Evolutionary conservation across 2,797 vertebrate genomes (phyloP), one percentile per base, ranked within the genome.

Genomic region (Smutsia temminckii): DNA sequence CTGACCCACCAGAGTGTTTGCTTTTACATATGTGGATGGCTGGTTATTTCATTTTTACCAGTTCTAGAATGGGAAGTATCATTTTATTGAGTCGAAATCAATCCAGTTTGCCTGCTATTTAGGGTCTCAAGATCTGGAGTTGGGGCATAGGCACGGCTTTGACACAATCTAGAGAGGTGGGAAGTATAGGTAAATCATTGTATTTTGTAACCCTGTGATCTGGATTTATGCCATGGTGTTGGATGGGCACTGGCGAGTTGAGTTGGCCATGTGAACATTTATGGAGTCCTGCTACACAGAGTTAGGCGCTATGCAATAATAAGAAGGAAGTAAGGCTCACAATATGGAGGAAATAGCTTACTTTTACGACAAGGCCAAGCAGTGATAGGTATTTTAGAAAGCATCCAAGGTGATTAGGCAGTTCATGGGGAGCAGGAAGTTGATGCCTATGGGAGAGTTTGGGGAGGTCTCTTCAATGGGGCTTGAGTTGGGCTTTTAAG

Each of bases 401-500:
- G 42, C 5, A 64, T 29, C n/a, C 29, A 46, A 3, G 42, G 8
- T 80, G 21, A 29, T 74, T 63, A 57, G 55, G 87, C 74, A 74
- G 25, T 71, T 93, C 29, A 89, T 9, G 13, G 23, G 20, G 34
- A 59, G 23, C 18, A 17, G 55, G 29, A 78, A 57, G 18, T 79
- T 21, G 85, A 69, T 91, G 89, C 37, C n/a, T 40, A 1, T 1
- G 78, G 66, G 75, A 88, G 18, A 89, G 86, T 86, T 71, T 84
- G 42, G 12, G 37, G 61, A 80, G 61, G 9, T 11, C 32, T 83
- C 80, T 95, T 68, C 77, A 66, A 29, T 23, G 59, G 89, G 34
- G 40, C 93, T 78, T 90, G 46, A 77, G 11, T 59, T 86, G 55
- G 61, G 80, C 40, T 86, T 97, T 85, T 89, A 64, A 80, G 85